A percentile compares a stretch with the other conserved stretches of the same genome.
Conservation (phyloP, 1,140 invertebrate genomes). For the Whitmania pigra region DNA sequence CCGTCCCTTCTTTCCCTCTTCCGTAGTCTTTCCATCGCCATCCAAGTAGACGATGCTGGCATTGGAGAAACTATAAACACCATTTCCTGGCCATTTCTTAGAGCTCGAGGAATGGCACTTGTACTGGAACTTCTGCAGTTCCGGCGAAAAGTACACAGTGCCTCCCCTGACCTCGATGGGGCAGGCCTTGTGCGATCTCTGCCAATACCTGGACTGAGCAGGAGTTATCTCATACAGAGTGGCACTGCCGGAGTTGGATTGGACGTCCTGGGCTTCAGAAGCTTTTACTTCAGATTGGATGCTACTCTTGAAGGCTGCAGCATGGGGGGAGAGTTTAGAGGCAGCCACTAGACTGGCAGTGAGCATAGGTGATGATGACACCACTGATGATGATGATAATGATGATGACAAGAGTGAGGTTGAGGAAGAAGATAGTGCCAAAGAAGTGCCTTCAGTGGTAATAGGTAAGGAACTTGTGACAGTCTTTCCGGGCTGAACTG, state of each 20-base stretch:
- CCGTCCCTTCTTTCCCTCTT: neutral
- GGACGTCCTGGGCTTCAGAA: neutral
- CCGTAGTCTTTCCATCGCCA: neutral
- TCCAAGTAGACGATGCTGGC: neutral
- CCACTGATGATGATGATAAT: neutral
- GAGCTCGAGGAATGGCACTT: neutral
- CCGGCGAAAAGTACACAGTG: conserved; percentile 15
- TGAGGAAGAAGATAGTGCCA: neutral
- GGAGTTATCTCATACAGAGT: neutral
- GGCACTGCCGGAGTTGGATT: neutral
- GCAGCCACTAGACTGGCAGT: too few species aligned
- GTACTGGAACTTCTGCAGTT: conserved; percentile 13
- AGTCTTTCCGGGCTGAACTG: neutral
- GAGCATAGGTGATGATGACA: neutral
- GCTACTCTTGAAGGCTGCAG: neutral
- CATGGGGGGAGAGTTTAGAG: conserved; percentile 1
- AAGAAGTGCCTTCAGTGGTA: neutral
- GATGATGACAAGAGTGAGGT: neutral
- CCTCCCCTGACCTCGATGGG: conserved; percentile 16
- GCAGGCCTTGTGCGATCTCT: neutral
- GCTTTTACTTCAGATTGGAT: neutral
- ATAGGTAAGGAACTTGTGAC: neutral
- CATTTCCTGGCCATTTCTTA: neutral
- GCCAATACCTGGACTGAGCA: neutral
- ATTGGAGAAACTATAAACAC: neutral